Percentiles rank a stretch among this genome's conserved stretches.
Evolutionary conservation across 2,888 invertebrate genomes (phyloP).

Genomic region (Coelinius sp.): DNA sequence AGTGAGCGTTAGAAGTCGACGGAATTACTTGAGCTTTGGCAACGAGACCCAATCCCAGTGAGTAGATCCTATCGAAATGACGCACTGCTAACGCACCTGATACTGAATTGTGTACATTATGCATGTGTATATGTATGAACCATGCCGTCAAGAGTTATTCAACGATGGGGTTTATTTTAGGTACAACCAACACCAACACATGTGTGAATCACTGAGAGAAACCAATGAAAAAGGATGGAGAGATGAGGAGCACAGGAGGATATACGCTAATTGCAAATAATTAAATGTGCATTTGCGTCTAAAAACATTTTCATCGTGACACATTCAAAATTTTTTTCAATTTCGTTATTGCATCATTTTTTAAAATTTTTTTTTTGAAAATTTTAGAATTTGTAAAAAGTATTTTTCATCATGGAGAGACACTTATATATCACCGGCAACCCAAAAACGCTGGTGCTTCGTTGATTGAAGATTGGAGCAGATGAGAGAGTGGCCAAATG

Average conservation of each 20-base stretch:
- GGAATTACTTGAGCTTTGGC: constrained; percentile 59
- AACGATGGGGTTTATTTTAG: constrained; percentile 63
- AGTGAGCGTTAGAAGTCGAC: constrained; percentile 57
- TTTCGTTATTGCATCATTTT: too few relatives aligned
- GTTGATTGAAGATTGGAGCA: constrained; percentile 9
- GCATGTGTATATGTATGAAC: constrained; percentile 39
- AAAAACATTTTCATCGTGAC: neutral
- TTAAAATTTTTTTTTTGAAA: neutral
- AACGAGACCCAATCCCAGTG: constrained; percentile 37
- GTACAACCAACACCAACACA: constrained; percentile 45
- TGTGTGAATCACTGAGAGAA: constrained; percentile 3
- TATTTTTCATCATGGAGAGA: neutral
- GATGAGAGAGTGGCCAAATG: constrained; percentile 1
- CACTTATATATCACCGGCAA: neutral
- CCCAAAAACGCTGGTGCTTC: neutral
- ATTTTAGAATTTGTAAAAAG: neutral
- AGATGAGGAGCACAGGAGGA: constrained; percentile 1
- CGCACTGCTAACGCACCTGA: constrained; percentile 69
- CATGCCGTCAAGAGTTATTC: constrained; percentile 54
- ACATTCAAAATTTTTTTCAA: neutral
- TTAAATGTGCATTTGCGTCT: neutral
- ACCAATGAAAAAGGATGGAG: constrained; percentile 3
- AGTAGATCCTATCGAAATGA: constrained; percentile 69
- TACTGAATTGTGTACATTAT: constrained; percentile 53
- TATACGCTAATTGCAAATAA: constrained; percentile 31